Evolutionary conservation across 64 coral and sea anemone species (phyloP), one percentile per base, ranked within the genome.

Genomic region (Porites australiensis): DNA sequence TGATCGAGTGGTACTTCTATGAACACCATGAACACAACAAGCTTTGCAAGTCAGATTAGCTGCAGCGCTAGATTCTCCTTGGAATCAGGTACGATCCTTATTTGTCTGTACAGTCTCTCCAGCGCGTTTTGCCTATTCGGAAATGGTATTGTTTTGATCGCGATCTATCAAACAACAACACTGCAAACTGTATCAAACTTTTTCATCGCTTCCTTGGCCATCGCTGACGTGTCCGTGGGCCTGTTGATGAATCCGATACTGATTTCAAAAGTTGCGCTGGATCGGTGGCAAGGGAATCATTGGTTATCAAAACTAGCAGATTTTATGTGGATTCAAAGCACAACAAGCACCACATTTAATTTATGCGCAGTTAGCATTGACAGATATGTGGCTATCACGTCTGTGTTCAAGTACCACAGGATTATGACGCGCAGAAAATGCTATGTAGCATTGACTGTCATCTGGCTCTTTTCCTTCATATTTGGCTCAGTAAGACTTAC

Each of bases 171-270:
- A 79, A 79, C 89, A 3, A 79, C 59, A 4, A 15, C 59, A 7
- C 44, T 86, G 7, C 68, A 87, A 20, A 96, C 92, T 43, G 90
- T 93, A 14, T 93, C 95, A 3, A 92, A 93, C 65, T 96, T 89
- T 61, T 79, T 96, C 44, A 92, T 96, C 3, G 86, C 90, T 44
- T 96, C 95, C 0, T 74, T 96, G 50, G 90, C 95, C 6, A 49
- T 74, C 0, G 95, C 91, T 3, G 95, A 96, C 74, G 27, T 96
- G 18, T 84, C 77, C 3, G 86, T 92, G 14, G 91, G 95, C 7
- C 50, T 96, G 4, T 18, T 96, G 18, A 92, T 96, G 78, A 92
- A 96, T 23, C 95, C 95, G 9, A 67, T 96, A 43, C 86, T 96
- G 50, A 79, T 84, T 15, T 57, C 72, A 3, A 96, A 96, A 79